A percentile compares a stretch with the other conserved stretches of the same genome.
phyloP scores from a whole-genome alignment of 2,888 invertebrate genomes.

The Opisthograptis luteolata region DNA sequence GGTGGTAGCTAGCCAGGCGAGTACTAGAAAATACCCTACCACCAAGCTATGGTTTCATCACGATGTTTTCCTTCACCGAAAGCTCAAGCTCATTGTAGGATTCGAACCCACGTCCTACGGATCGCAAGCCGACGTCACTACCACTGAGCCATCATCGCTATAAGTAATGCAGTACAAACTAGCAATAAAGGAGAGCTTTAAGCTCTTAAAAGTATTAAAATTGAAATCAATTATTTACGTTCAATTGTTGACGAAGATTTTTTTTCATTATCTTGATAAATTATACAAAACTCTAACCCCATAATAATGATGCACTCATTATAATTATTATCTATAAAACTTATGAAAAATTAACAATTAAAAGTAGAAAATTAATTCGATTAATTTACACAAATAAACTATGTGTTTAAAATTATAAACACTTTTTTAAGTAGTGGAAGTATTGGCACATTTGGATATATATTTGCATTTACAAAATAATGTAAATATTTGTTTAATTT shows the following conservation, averaged over 20 bases:
- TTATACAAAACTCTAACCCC: too few relatives aligned
- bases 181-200: conserved; percentile 47
- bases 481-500: neutral
- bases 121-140: too few relatives aligned
- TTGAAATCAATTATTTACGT: neutral
- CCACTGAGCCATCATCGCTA: too few relatives aligned
- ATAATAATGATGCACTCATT: too few relatives aligned
- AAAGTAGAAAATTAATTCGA: neutral
- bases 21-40: too few relatives aligned
- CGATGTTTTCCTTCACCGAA: too few relatives aligned
- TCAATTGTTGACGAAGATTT: neutral
- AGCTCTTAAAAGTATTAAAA: conserved; percentile 45
- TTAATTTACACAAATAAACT: neutral
- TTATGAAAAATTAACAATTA: neutral
- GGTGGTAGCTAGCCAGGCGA: too few relatives aligned
- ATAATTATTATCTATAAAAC: too few relatives aligned
- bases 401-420: conserved; percentile 2
- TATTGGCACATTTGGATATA: conserved; percentile 34
- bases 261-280: neutral
- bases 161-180: conserved; percentile 26
- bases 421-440: conserved; percentile 21
- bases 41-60: too few relatives aligned
- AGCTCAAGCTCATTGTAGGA: too few relatives aligned
- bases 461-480: conserved; percentile 11
- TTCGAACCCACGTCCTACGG: too few relatives aligned